phyloP scores from a whole-genome alignment of 2,888 invertebrate genomes.

The Rotaria magnacalcarata region DNA sequence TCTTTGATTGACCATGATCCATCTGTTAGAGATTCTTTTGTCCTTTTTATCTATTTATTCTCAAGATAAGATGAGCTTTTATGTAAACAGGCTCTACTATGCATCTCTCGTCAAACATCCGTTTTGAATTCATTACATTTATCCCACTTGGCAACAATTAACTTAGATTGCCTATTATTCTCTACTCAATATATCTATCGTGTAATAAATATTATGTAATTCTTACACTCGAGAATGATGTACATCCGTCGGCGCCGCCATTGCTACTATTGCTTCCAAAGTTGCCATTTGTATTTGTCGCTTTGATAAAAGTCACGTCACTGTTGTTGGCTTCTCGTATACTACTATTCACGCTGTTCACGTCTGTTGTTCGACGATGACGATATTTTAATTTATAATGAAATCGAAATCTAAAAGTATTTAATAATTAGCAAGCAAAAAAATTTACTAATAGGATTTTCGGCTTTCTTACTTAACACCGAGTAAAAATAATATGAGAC shows the following conservation, averaged over 20 bases:
- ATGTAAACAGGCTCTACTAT: not conserved
- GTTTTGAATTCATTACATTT: slow-evolving; percentile 23
- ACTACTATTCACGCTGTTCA: not conserved
- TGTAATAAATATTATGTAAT: slow-evolving; percentile 5
- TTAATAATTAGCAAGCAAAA: too few species aligned
- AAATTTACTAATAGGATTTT: too few species aligned
- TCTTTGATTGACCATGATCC: not conserved
- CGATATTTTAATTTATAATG: not conserved
- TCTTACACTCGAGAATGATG: slow-evolving; percentile 26
- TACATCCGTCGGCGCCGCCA: not conserved
- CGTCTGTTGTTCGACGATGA: not conserved
- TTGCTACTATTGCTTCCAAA: not conserved
- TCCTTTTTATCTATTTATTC: not conserved
- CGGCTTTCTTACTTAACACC: not conserved
- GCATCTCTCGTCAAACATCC: not conserved
- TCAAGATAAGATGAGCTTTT: slow-evolving; percentile 10
- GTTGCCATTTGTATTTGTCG: not conserved
- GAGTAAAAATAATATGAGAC: not conserved
- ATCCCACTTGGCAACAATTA: slow-evolving; percentile 29
- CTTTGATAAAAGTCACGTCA: slow-evolving; percentile 10
- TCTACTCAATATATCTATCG: not conserved
- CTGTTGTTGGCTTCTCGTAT: not conserved
- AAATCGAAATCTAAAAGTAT: slow-evolving; percentile 1
- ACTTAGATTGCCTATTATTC: slow-evolving; percentile 8
- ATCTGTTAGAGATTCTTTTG: not conserved